Conservation (phyloP, 2,888 invertebrate species). For the Parnassius mnemosyne region DNA sequence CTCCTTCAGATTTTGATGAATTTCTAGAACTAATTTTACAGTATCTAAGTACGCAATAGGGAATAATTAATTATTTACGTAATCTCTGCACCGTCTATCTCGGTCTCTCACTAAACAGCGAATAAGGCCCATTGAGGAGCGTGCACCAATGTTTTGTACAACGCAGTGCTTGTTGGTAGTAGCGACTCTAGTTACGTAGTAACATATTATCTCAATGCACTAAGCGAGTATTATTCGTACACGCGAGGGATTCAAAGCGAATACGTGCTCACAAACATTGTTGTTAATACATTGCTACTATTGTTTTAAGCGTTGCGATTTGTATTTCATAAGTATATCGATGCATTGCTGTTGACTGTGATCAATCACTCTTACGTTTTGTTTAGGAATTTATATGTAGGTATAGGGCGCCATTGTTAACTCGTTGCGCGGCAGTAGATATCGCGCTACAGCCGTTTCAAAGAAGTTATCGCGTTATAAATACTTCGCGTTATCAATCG, state of each 20-base stretch:
- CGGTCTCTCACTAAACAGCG: no score
- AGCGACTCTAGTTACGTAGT: no score
- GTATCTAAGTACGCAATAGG: no score
- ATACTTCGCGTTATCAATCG: conserved; percentile 23
- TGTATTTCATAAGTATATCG: conserved; percentile 2
- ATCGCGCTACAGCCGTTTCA: conserved; percentile 24
- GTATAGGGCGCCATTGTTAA: conserved; percentile 16
- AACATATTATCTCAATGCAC: no score
- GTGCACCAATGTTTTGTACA: no score
- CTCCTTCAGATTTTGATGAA: no score
- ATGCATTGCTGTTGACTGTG: not conserved
- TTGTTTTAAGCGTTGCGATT: not conserved
- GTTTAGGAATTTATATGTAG: conserved; percentile 2
- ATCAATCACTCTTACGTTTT: conserved; percentile 6
- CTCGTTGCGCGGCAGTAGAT: conserved; percentile 14
- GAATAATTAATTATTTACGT: no score
- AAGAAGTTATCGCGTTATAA: conserved; percentile 32
- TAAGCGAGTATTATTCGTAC: conserved; percentile 1
- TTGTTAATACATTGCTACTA: conserved; percentile 8
- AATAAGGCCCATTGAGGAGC: no score
- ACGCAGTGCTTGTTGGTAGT: no score
- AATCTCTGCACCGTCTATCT: no score
- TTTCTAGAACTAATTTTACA: no score
- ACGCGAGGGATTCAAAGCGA: not conserved
- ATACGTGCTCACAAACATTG: not conserved